Evolutionary conservation across 1,140 invertebrate genomes (phyloP).

Genomic region (Pseudomyrmex gracilis): DNA sequence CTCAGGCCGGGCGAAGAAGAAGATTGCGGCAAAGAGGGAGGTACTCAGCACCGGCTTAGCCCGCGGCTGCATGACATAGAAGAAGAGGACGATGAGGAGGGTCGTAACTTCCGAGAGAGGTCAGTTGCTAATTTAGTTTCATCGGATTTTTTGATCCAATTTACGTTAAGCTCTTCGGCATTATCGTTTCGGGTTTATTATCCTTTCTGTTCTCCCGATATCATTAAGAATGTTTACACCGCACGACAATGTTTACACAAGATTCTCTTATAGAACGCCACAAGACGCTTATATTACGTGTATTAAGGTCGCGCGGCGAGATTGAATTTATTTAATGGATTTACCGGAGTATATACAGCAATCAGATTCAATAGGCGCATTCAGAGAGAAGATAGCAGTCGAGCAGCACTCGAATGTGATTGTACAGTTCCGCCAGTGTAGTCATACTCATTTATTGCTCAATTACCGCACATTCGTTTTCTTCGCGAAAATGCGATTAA

Average conservation of each 20-base stretch:
- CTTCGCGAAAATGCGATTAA: conserved; percentile 6
- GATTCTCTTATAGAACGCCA: background rate
- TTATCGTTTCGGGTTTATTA: conserved; percentile 5
- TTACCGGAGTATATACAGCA: background rate
- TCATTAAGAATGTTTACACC: background rate
- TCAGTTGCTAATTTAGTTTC: conserved; percentile 71
- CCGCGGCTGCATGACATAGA: conserved; percentile 86
- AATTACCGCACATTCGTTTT: conserved; percentile 2
- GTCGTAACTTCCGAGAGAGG: conserved; percentile 82
- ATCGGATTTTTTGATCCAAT: background rate
- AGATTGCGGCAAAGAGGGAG: conserved; percentile 76
- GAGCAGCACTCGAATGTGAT: conserved; percentile 8
- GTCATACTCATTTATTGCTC: background rate
- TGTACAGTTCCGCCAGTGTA: background rate
- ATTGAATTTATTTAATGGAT: conserved; percentile 1
- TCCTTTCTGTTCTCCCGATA: background rate
- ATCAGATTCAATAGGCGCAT: background rate
- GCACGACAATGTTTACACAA: background rate
- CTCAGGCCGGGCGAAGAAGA: conserved; percentile 69
- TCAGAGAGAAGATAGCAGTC: background rate
- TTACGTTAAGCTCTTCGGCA: background rate
- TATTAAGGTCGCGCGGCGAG: background rate
- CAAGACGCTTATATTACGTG: background rate
- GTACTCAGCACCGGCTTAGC: conserved; percentile 82
- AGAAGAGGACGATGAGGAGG: conserved; percentile 86